Evolutionary conservation across 2,888 invertebrate genomes (phyloP).

Genomic region (Ennomos fuscantarius): DNA sequence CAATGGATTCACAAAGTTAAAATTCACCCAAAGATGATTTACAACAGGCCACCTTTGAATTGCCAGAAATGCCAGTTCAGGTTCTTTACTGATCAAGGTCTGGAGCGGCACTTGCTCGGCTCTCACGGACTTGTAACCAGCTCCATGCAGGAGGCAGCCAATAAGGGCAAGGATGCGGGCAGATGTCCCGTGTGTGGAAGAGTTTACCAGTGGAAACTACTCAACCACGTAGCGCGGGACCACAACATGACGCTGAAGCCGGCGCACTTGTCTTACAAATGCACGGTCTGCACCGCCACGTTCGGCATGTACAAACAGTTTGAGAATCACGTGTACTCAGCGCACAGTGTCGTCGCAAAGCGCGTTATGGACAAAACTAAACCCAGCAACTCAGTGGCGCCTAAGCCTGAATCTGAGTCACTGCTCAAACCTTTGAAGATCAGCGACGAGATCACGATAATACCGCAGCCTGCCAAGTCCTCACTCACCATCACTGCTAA

Average conservation of each 20-base stretch:
- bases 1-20: conserved; percentile 99
- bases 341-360: conserved; percentile 96
- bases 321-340: conserved; percentile 97
- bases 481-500: conserved; percentile 76
- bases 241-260: conserved; percentile 97
- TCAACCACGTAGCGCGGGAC: conserved; percentile 96
- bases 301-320: conserved; percentile 98
- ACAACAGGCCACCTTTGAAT: conserved; percentile 96
- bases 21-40: conserved; percentile 98
- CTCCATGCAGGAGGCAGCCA: conserved; percentile 98
- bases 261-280: conserved; percentile 97
- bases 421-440: conserved; percentile 93
- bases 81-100: conserved; percentile 98
- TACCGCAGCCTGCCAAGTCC: conserved; percentile 92
- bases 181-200: conserved; percentile 97
- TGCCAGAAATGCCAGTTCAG: conserved; percentile 98
- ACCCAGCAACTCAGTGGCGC: conserved; percentile 56
- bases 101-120: conserved; percentile 97
- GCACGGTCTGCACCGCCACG: conserved; percentile 97
- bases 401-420: conserved; percentile 83
- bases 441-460: conserved; percentile 96
- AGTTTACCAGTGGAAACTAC: conserved; percentile 92
- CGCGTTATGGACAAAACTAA: conserved; percentile 91
- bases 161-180: conserved; percentile 97
- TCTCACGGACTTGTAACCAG: conserved; percentile 98